phyloP scores from a whole-genome alignment of 2,888 invertebrate species.

The Platynereis dumerilii region DNA sequence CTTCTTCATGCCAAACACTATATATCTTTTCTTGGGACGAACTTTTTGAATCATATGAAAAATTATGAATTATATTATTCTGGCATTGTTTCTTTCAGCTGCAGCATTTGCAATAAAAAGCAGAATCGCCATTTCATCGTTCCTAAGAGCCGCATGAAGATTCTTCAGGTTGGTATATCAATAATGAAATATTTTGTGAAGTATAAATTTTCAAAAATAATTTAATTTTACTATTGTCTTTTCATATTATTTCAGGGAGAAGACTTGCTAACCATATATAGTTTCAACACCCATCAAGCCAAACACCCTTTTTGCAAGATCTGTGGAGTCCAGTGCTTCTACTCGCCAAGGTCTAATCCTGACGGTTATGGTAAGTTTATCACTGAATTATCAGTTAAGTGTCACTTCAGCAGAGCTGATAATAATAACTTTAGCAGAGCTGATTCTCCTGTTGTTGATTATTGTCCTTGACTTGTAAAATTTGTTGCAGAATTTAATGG shows the following conservation, averaged over 20 bases:
- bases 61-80: not conserved
- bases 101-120: conserved; percentile 66
- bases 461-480: no score
- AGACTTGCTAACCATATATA: conserved; percentile 63
- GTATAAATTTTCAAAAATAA: not conserved
- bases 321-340: conserved; percentile 68
- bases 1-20: not conserved
- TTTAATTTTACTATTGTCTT: conserved; percentile 5
- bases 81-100: conserved; percentile 54
- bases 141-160: conserved; percentile 61
- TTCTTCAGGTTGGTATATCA: conserved; percentile 49
- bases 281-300: conserved; percentile 64
- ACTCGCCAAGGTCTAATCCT: conserved; percentile 66
- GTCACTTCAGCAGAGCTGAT: not conserved
- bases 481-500: no score
- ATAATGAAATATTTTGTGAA: not conserved
- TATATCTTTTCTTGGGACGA: not conserved
- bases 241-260: conserved; percentile 53
- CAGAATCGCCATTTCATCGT: conserved; percentile 66
- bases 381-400: no score
- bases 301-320: conserved; percentile 65
- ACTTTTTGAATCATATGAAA: not conserved
- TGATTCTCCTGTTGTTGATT: no score
- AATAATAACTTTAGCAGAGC: not conserved
- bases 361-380: conserved; percentile 64